These are phyloP conservation scores for Pterois miles DNA, from an alignment of 2,797 vertebrate genomes.

Conservation along the genomic window DNA sequence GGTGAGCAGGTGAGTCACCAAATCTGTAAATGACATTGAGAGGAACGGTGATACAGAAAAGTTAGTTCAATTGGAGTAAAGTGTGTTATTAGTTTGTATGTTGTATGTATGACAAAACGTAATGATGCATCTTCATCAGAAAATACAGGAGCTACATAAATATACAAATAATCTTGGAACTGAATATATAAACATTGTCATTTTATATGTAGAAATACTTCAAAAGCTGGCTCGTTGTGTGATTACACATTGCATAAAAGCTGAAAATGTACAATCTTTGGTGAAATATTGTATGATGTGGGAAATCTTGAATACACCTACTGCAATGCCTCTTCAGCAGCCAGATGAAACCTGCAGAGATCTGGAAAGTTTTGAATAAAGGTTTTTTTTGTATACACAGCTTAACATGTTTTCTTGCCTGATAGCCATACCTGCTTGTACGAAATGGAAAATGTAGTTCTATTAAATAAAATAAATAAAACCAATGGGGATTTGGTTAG, in stretches of 20 bases:
- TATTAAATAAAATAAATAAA: too few relatives aligned
- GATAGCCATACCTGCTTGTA: too few relatives aligned
- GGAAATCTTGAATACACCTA: neutral
- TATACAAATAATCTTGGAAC: neutral
- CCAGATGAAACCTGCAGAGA: too few relatives aligned
- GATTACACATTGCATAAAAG: neutral
- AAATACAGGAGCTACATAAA: neutral
- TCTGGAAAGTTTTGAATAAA: too few relatives aligned
- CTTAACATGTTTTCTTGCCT: too few relatives aligned
- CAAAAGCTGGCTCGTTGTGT: neutral
- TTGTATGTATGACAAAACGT: neutral
- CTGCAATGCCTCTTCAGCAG: too few relatives aligned
- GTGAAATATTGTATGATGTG: neutral
- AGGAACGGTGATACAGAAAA: neutral
- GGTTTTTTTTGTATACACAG: too few relatives aligned
- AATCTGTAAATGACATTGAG: neutral
- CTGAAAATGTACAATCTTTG: neutral
- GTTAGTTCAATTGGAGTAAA: neutral
- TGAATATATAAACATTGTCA: neutral
- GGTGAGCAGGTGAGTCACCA: neutral
- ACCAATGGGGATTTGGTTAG: too few relatives aligned
- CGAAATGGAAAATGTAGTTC: too few relatives aligned
- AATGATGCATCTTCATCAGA: neutral
- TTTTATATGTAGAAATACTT: neutral
- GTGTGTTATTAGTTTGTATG: neutral